Percentiles rank a stretch among this genome's conserved stretches.
Evolutionary conservation across 2,888 invertebrate species (phyloP).

Genomic region (Tenthredo livida): DNA sequence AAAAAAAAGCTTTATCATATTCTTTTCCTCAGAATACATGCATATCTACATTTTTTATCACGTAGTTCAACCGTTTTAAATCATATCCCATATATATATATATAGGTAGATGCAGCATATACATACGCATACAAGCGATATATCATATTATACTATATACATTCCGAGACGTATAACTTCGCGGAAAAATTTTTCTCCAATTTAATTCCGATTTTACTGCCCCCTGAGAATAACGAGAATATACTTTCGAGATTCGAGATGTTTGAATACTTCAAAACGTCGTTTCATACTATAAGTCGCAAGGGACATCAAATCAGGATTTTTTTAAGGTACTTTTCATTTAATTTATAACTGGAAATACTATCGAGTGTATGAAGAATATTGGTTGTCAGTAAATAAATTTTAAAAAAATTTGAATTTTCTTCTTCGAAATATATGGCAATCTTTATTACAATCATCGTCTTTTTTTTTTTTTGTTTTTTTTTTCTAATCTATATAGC

Average conservation of each 20-base stretch:
- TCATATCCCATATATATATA: background rate
- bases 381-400: no score
- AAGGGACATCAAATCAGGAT: background rate
- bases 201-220: background rate
- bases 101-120: background rate
- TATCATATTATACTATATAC: background rate
- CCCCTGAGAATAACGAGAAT: background rate
- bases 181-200: background rate
- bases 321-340: no score
- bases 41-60: slow-evolving; percentile 18
- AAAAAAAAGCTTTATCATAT: background rate
- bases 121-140: background rate
- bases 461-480: background rate
- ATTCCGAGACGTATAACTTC: background rate
- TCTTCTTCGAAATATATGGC: background rate
- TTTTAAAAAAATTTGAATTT: no score
- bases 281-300: background rate
- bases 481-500: background rate
- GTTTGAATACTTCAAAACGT: background rate
- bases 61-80: background rate
- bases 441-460: background rate
- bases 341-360: no score
- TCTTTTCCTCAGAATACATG: background rate
- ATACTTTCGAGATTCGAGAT: background rate
- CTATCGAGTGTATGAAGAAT: no score